phyloP scores from a whole-genome alignment of 1,140 invertebrate species.

The Danaus plexippus region DNA sequence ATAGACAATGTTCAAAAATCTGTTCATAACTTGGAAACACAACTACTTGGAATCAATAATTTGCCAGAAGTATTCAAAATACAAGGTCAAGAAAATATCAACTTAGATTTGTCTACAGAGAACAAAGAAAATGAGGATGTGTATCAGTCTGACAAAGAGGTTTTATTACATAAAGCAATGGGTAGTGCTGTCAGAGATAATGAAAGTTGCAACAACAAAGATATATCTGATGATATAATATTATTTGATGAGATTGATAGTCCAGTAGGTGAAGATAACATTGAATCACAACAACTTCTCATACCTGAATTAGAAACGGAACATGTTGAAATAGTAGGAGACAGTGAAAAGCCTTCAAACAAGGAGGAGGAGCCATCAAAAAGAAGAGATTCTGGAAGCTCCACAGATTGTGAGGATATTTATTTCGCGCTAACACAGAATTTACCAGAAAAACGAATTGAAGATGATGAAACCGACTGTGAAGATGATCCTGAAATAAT shows the following conservation, averaged over 20 bases:
- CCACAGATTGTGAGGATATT: constrained; percentile 51
- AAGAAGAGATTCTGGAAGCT: constrained; percentile 29
- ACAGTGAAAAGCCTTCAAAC: constrained; percentile 7
- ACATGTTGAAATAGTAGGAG: constrained; percentile 4
- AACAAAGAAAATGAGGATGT: constrained; percentile 46
- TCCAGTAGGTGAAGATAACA: constrained; percentile 30
- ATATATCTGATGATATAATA: constrained; percentile 47
- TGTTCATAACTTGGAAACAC: constrained; percentile 36
- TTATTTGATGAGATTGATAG: constrained; percentile 49
- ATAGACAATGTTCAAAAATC: constrained; percentile 13
- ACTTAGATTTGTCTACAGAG: constrained; percentile 33
- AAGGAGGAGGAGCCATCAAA: constrained; percentile 5
- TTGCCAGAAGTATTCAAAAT: constrained; percentile 38
- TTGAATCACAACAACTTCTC: constrained; percentile 48
- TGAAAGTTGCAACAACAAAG: constrained; percentile 15
- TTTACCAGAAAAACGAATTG: constrained; percentile 17
- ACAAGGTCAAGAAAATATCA: constrained; percentile 31
- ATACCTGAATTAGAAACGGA: constrained; percentile 17
- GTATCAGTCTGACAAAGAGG: constrained; percentile 40
- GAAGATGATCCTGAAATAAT: constrained; percentile 11
- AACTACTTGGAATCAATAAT: constrained; percentile 26
- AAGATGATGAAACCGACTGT: constrained; percentile 24
- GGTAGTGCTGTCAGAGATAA: constrained; percentile 8
- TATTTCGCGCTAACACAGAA: constrained; percentile 38
- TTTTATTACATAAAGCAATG: constrained; percentile 6